Conservation (phyloP, 1,140 invertebrate species). For the Cydia splendana region DNA sequence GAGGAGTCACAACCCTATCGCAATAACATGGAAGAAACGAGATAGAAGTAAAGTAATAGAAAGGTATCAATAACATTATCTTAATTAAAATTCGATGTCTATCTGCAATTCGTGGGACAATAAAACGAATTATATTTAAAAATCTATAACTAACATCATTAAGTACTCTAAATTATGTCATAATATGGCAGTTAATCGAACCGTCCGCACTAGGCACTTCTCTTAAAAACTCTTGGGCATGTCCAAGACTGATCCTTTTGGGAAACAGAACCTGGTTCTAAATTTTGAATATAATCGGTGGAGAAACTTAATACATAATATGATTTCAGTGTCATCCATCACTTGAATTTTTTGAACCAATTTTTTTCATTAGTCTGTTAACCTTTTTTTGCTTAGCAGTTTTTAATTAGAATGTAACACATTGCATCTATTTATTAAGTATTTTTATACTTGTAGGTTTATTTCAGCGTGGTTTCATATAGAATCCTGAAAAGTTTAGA, state of each 20-base stretch:
- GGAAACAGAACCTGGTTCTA: conserved; percentile 70
- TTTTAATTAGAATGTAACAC: neutral
- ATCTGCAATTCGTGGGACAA: conserved; percentile 69
- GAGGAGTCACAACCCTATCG: conserved; percentile 48
- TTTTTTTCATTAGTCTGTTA: neutral
- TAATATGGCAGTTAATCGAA: conserved; percentile 79
- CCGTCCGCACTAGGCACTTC: conserved; percentile 72
- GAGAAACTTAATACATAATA: conserved; percentile 43
- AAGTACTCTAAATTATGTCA: conserved; percentile 77
- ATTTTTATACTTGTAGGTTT: too few relatives aligned
- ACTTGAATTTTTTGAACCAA: neutral
- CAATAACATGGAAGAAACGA: conserved; percentile 48
- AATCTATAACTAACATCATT: conserved; percentile 67
- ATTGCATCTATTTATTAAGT: neutral
- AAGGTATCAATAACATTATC: conserved; percentile 63
- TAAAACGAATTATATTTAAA: conserved; percentile 69
- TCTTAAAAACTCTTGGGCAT: conserved; percentile 57
- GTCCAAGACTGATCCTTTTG: conserved; percentile 57
- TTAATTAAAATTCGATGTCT: conserved; percentile 74
- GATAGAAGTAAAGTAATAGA: conserved; percentile 59
- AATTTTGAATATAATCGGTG: conserved; percentile 74
- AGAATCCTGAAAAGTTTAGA: neutral
- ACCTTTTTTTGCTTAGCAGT: neutral
- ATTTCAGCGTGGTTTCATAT: too few relatives aligned
- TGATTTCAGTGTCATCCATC: conserved; percentile 36